Evolutionary conservation across 2,888 invertebrate species (phyloP).

Genomic region (Cecidostiba fungosa): DNA sequence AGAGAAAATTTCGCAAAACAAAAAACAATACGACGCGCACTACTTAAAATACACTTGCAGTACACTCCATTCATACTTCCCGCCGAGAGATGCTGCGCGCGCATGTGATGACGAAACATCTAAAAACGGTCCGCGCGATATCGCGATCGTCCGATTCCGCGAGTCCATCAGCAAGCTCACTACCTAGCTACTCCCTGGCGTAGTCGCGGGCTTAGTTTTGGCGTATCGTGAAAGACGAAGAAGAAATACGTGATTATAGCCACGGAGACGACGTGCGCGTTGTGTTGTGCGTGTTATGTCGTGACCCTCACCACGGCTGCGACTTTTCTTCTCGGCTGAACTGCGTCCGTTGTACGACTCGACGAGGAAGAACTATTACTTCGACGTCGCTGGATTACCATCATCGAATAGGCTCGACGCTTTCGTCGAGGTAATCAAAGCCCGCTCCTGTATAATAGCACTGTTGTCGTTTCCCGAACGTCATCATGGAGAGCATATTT

Average conservation of each 20-base stretch:
- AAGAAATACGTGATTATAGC: background rate
- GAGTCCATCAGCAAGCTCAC: background rate
- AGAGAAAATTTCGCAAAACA: background rate
- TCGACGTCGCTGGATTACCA: background rate
- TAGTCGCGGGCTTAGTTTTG: background rate
- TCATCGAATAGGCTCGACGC: background rate
- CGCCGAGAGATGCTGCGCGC: too few relatives aligned
- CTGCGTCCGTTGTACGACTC: background rate
- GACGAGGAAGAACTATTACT: background rate
- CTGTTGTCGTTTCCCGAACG: background rate
- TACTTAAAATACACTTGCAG: too few relatives aligned
- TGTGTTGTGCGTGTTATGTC: background rate
- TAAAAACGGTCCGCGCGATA: background rate
- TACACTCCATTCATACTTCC: too few relatives aligned
- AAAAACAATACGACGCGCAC: too few relatives aligned
- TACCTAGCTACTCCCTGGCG: background rate
- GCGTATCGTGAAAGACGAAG: background rate
- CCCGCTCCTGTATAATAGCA: background rate
- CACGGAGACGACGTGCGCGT: background rate
- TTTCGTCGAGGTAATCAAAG: background rate
- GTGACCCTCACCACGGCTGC: background rate
- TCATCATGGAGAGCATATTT: slow-evolving; percentile 62
- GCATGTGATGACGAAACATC: background rate
- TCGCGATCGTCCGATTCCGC: background rate
- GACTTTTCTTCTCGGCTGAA: background rate